Percentiles rank a stretch among this genome's conserved stretches.
phyloP scores from a whole-genome alignment of 2,888 invertebrate genomes.

The Rhorus exstirpatorius region DNA sequence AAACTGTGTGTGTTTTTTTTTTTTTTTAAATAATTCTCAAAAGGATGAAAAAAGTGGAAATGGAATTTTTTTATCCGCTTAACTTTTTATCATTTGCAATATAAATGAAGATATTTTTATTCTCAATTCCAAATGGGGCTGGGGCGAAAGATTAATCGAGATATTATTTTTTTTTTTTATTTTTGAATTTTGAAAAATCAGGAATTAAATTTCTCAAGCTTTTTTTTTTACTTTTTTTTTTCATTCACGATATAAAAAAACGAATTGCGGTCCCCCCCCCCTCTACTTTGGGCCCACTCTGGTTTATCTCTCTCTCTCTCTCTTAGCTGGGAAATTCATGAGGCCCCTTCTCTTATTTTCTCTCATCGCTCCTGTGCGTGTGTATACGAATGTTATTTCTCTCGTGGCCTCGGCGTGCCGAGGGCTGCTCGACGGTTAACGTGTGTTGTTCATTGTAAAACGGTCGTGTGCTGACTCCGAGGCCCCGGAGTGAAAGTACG shows the following conservation, averaged over 20 bases:
- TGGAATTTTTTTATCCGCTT: too few species aligned
- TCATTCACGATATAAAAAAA: background rate
- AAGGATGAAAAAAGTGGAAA: background rate
- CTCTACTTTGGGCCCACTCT: slow-evolving; percentile 47
- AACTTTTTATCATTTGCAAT: too few species aligned
- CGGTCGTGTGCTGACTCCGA: slow-evolving; percentile 63
- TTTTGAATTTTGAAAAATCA: slow-evolving; percentile 3
- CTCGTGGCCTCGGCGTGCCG: slow-evolving; percentile 82
- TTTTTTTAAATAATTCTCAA: background rate
- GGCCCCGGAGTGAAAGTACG: slow-evolving; percentile 83
- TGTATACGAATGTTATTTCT: slow-evolving; percentile 57
- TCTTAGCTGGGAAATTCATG: slow-evolving; percentile 52
- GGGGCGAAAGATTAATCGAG: background rate
- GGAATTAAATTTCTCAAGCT: background rate
- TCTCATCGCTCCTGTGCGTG: slow-evolving; percentile 30
- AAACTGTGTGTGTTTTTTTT: too few species aligned
- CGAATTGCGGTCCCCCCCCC: slow-evolving; percentile 47
- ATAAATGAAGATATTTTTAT: background rate
- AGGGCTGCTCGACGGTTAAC: slow-evolving; percentile 75
- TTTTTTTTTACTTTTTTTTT: slow-evolving; percentile 2
- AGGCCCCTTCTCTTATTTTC: slow-evolving; percentile 64
- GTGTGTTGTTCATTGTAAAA: slow-evolving; percentile 50
- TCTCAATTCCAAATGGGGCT: background rate
- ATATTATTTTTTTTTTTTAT: background rate
- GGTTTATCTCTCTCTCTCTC: slow-evolving; percentile 29